Conservation (phyloP, 1,140 invertebrate genomes). For the Himalopsyche phryganea region DNA sequence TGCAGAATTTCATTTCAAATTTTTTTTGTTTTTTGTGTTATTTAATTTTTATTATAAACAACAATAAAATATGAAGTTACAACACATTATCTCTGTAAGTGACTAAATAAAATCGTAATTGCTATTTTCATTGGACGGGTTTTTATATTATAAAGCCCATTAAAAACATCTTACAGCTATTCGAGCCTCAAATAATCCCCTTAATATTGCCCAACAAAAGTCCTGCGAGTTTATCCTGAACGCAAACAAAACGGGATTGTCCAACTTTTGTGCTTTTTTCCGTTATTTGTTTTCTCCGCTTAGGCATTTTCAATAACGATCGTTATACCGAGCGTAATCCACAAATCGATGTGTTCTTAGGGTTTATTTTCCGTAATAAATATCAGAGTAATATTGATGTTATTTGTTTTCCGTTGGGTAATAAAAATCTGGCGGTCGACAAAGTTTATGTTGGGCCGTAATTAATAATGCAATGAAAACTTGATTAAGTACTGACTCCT, state of each 20-base stretch:
- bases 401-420: too few species aligned
- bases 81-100: too few species aligned
- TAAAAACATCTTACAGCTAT: slow-evolving; percentile 25
- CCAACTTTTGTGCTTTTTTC: slow-evolving; percentile 12
- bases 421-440: slow-evolving; percentile 2
- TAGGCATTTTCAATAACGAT: slow-evolving; percentile 18
- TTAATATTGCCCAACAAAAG: slow-evolving; percentile 20
- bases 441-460: too few species aligned
- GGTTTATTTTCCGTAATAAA: slow-evolving; percentile 10
- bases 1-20: too few species aligned
- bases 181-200: slow-evolving; percentile 19
- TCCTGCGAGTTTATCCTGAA: slow-evolving; percentile 7
- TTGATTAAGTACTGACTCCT: too few species aligned
- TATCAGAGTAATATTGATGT: too few species aligned
- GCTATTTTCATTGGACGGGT: slow-evolving; percentile 7
- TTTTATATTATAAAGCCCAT: slow-evolving; percentile 11
- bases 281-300: slow-evolving; percentile 6
- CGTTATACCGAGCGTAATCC: slow-evolving; percentile 20
- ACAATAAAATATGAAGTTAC: too few species aligned
- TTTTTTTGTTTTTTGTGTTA: too few species aligned
- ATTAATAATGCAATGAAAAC: too few species aligned
- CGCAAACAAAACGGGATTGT: slow-evolving; percentile 9
- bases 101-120: slow-evolving; percentile 8
- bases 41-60: too few species aligned
- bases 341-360: slow-evolving; percentile 16